Percentiles rank a stretch among this genome's conserved stretches.
phyloP scores from a whole-genome alignment of 2,888 invertebrate species.

The Nasonia oneida region DNA sequence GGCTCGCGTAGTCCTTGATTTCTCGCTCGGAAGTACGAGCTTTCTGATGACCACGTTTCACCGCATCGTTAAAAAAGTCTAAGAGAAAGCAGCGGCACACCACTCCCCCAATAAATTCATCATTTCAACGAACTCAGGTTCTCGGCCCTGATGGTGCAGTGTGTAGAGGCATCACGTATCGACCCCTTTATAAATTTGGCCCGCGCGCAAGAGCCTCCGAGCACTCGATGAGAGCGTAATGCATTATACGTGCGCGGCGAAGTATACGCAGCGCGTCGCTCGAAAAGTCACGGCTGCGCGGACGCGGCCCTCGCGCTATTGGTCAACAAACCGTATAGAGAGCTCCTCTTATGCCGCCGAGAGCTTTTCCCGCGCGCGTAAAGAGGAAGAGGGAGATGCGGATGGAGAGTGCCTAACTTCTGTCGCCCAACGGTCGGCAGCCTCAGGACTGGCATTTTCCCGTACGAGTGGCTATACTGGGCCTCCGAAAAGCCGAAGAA shows the following conservation, averaged over 20 bases:
- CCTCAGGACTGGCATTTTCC: background rate
- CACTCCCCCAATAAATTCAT: background rate
- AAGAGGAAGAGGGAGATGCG: conserved; percentile 25
- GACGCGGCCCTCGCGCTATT: conserved; percentile 9
- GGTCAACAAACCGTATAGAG: conserved; percentile 24
- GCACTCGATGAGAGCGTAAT: conserved; percentile 1
- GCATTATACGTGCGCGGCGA: conserved; percentile 21
- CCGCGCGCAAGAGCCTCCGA: conserved; percentile 17
- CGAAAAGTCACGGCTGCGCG: conserved; percentile 18
- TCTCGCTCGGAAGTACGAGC: too few species aligned
- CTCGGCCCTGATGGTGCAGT: background rate
- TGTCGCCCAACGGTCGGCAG: background rate
- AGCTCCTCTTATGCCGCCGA: background rate
- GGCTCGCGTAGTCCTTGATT: too few species aligned
- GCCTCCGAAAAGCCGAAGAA: background rate
- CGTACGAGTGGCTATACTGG: background rate
- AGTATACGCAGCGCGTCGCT: background rate
- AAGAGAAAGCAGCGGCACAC: background rate
- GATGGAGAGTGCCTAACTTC: conserved; percentile 8
- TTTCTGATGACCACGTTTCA: too few species aligned
- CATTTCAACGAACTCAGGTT: background rate
- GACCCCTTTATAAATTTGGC: conserved; percentile 40
- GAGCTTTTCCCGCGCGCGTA: background rate
- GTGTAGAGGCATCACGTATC: background rate
- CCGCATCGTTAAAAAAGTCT: too few species aligned